Conservation (phyloP, 1,140 invertebrate genomes). For the Leptopilina clavipes region DNA sequence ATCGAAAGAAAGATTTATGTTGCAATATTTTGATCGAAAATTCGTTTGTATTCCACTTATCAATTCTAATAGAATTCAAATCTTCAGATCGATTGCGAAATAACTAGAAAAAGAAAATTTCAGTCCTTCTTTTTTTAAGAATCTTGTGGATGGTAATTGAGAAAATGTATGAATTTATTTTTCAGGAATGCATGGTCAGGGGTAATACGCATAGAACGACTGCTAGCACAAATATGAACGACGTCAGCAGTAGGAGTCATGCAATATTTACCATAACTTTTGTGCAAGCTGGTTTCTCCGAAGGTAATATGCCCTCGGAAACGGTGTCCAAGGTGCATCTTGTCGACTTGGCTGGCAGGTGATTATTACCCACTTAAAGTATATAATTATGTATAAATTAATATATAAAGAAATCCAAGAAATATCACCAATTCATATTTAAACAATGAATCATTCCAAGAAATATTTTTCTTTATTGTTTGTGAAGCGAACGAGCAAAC, state of each 20-base stretch:
- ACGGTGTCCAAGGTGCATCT: slow-evolving; percentile 92
- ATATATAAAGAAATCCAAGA: not conserved
- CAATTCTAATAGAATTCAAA: not conserved
- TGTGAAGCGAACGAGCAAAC: slow-evolving; percentile 87
- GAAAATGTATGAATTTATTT: slow-evolving; percentile 25
- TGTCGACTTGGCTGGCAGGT: slow-evolving; percentile 91
- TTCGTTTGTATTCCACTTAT: not conserved
- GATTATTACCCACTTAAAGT: slow-evolving; percentile 42
- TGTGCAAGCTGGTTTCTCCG: slow-evolving; percentile 87
- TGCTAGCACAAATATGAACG: slow-evolving; percentile 90
- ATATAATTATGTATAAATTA: not conserved
- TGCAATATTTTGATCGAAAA: not conserved
- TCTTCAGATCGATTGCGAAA: no score
- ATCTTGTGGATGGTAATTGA: not conserved
- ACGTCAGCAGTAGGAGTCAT: slow-evolving; percentile 93
- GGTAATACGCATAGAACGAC: slow-evolving; percentile 88
- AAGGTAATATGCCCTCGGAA: slow-evolving; percentile 88
- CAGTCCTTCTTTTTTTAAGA: no score
- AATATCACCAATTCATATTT: no score
- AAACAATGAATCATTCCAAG: no score
- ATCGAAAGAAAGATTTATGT: not conserved
- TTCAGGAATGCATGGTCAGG: slow-evolving; percentile 83
- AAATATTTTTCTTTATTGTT: slow-evolving; percentile 15
- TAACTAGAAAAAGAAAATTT: no score
- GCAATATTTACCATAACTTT: slow-evolving; percentile 96